Evolutionary conservation across 1,140 invertebrate genomes (phyloP), one percentile per base, ranked within the genome.

Genomic region (Pseudomyrmex flavicornis): DNA sequence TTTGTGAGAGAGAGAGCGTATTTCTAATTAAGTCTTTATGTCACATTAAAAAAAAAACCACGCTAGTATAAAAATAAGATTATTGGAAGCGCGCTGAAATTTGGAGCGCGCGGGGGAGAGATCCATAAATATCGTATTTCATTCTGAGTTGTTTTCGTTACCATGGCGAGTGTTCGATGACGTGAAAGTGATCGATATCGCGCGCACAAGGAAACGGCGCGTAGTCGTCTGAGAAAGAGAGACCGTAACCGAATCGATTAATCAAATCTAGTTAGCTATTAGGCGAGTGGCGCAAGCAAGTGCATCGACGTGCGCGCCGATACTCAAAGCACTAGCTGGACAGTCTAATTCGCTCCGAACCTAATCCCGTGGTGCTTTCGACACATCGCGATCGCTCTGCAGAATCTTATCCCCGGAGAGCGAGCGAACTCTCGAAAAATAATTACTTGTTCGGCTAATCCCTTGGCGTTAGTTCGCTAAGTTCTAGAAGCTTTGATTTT

Each of bases 181-280:
- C 35, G 66, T 54, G 52, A 74, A 61, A 85, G 65, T 80, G 79
- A 89, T 88, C 86, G 79, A 85, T 88, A 85, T 80, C 59, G 54
- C 52, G 52, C 17, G 56, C 54, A 61, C 20, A 72, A 76, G 79
- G 75, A 79, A 86, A 76, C 56, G 69, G 56, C 72, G 56, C 63
- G 62, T 75, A 68, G 63, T 26, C 82, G 50, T 52, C 50, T 52
- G 13, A 52, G 10, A 7, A 52, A 12, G 83, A 68, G 46, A 86
- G 62, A 61, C 85, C 74, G 63, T 76, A 83, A 86, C 46, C 84
- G 48, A 89, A 88, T 89, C 88, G 77, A 89, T 90, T 90, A 90
- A 89, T 89, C 75, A 89, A 89, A 89, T 89, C 85, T 83, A 88
- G 85, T 89, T 89, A 87, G 87, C 88, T 86, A 82, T 89, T 89